phyloP scores from a whole-genome alignment of 2,113 vertebrate species.

The Leucoraja erinaceus region DNA sequence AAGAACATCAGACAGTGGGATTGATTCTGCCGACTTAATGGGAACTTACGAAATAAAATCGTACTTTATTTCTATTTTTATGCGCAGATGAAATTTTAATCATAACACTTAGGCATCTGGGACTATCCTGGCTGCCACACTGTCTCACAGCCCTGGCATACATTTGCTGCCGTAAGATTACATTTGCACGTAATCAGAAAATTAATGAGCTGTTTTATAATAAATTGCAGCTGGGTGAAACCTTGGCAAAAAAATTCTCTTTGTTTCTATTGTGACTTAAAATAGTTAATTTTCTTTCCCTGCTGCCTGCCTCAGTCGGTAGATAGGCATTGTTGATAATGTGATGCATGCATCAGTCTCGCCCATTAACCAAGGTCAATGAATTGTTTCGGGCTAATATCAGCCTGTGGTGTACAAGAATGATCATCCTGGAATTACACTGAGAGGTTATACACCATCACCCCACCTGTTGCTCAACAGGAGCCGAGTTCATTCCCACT shows the following conservation, averaged over 20 bases:
- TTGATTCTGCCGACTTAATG: not conserved
- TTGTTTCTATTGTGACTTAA: conserved; percentile 16
- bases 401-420: not conserved
- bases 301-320: not conserved
- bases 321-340: conserved; percentile 8
- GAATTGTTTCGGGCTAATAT: not conserved
- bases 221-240: conserved; percentile 23
- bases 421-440: not conserved
- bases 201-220: conserved; percentile 29
- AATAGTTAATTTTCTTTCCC: conserved; percentile 13
- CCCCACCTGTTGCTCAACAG: not conserved
- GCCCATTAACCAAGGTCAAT: conserved; percentile 5
- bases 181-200: not conserved
- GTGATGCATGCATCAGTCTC: not conserved
- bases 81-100: conserved; percentile 20
- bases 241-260: not conserved
- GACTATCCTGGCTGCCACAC: not conserved
- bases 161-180: not conserved
- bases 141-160: not conserved
- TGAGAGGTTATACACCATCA: not conserved
- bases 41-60: not conserved
- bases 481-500: not conserved
- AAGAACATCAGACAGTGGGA: not conserved
- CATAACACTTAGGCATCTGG: not conserved
- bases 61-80: not conserved